Evolutionary conservation across 2,113 vertebrate species (phyloP).

Genomic region (Zosterops lateralis): DNA sequence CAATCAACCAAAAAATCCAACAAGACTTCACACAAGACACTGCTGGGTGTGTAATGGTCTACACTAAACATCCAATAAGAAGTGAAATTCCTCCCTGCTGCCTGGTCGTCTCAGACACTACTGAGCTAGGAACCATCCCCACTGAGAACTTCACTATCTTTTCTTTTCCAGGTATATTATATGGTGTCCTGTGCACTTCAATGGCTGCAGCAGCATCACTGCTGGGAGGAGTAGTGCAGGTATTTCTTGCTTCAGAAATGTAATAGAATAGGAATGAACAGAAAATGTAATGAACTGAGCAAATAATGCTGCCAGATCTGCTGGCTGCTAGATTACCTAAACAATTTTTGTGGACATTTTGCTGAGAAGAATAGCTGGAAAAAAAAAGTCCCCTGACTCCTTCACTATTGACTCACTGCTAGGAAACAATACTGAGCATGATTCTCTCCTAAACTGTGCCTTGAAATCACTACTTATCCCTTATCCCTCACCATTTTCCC

Average conservation of each 20-base stretch:
- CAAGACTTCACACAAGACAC: rapidly evolving
- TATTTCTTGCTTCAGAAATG: conserved; percentile 32
- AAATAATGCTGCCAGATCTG: background rate
- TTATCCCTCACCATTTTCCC: background rate
- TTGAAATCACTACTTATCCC: background rate
- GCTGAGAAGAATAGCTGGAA: background rate
- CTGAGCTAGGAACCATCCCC: background rate
- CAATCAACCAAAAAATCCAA: background rate
- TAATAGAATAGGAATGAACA: background rate
- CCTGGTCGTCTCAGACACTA: background rate
- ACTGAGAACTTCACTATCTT: background rate
- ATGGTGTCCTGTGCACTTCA: conserved; percentile 78
- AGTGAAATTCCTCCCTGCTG: background rate
- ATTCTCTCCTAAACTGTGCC: background rate
- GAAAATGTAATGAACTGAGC: background rate
- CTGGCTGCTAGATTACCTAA: background rate
- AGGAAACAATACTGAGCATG: background rate
- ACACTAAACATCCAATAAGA: background rate
- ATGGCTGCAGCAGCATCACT: conserved; percentile 83
- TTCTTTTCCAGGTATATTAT: conserved; percentile 77
- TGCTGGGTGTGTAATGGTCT: background rate
- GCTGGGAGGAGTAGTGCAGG: conserved; percentile 83
- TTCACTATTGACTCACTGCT: background rate
- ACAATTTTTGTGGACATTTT: background rate
- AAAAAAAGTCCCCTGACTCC: background rate